A percentile compares a stretch with the other conserved stretches of the same genome.
Evolutionary conservation across 2,113 vertebrate species (phyloP).

Genomic region (Tursiops truncatus): DNA sequence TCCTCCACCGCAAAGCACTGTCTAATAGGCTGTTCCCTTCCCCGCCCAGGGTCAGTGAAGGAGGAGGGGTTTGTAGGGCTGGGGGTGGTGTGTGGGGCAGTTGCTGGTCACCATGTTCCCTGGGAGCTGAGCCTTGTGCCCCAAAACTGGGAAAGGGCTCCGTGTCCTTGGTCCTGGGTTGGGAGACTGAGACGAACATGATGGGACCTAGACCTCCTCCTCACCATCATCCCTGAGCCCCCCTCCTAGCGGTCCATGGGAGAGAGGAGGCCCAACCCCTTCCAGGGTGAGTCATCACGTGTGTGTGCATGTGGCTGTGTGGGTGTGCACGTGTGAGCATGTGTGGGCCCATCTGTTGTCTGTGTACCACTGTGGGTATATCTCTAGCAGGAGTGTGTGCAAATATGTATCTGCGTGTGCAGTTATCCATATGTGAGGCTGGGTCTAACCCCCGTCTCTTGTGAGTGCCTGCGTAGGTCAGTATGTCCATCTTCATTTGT

Average conservation of each 20-base stretch:
- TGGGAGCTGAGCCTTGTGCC: neutral
- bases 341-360: neutral
- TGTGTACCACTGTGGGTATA: neutral
- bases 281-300: neutral
- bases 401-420: neutral
- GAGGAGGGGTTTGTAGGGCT: neutral
- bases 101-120: neutral
- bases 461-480: too few species aligned
- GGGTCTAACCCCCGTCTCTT: fast-evolving
- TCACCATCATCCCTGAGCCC: neutral
- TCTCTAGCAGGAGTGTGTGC: neutral
- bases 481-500: fast-evolving
- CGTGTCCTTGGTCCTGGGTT: neutral
- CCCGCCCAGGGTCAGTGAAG: neutral
- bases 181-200: neutral
- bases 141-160: neutral
- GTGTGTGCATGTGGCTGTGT: neutral
- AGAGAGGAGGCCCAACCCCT: neutral
- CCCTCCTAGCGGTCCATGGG: neutral
- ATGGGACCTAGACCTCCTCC: conserved; percentile 9
- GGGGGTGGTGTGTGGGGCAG: neutral
- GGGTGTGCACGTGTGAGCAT: neutral
- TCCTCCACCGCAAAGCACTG: neutral
- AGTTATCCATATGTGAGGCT: neutral
- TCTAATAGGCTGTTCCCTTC: neutral